These are phyloP conservation scores for Catostylus mosaicus DNA, from an alignment of 30 jellyfish, hydroid and myxozoan genomes.

Conservation along the genomic window DNA sequence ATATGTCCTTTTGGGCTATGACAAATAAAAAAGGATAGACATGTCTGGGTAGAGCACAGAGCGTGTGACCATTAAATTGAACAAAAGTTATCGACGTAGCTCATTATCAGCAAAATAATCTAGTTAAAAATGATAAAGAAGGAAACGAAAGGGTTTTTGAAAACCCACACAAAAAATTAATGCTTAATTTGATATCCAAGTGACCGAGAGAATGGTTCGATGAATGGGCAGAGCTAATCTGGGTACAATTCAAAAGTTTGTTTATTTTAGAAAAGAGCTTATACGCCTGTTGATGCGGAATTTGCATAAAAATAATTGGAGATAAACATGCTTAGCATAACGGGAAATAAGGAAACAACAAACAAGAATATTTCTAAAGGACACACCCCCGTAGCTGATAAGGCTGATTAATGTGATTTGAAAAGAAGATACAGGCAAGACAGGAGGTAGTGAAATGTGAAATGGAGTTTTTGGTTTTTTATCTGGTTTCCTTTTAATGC, in stretches of 20 bases:
- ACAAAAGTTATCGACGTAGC: not conserved
- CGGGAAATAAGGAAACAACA: not conserved
- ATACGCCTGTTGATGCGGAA: not conserved
- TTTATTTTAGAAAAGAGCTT: slow-evolving; percentile 7
- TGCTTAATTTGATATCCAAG: not conserved
- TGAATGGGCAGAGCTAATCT: not conserved
- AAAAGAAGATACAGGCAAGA: too few relatives aligned
- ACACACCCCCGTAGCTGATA: not conserved
- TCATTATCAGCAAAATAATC: not conserved
- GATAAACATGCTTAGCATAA: not conserved
- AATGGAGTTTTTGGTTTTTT: too few relatives aligned
- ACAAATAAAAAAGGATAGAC: not conserved
- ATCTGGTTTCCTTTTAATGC: too few relatives aligned
- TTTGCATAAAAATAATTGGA: not conserved
- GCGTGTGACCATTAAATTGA: not conserved
- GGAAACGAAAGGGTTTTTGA: not conserved
- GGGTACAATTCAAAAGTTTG: not conserved
- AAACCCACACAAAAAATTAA: not conserved
- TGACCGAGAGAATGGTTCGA: not conserved
- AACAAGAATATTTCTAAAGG: not conserved
- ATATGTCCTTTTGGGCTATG: not conserved
- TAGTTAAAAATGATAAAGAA: not conserved
- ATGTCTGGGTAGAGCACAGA: not conserved
- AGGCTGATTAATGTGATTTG: not conserved
- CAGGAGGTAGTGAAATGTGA: too few relatives aligned